A percentile compares a stretch with the other conserved stretches of the same genome.
These are phyloP conservation scores for Antheraea assamensis DNA, from an alignment of 2,888 invertebrate genomes.

Conservation along the genomic window DNA sequence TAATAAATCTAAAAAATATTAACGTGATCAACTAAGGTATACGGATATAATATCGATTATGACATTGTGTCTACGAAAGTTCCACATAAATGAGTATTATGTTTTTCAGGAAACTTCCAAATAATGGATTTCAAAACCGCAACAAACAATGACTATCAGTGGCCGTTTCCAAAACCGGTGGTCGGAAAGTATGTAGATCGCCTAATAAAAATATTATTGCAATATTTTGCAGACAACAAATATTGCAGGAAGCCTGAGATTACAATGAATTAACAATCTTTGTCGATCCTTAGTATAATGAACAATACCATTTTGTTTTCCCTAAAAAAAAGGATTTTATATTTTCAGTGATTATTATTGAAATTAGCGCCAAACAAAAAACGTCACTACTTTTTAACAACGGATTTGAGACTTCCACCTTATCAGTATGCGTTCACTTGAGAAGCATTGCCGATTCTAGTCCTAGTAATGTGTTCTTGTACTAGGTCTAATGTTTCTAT, in stretches of 20 bases:
- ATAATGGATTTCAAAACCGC: slow-evolving; percentile 76
- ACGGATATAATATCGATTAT: slow-evolving; percentile 21
- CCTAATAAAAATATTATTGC: slow-evolving; percentile 25
- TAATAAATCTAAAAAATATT: slow-evolving; percentile 75
- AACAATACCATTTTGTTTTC: too few relatives aligned
- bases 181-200: slow-evolving; percentile 71
- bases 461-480: too few relatives aligned
- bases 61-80: background rate
- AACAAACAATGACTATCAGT: slow-evolving; percentile 78
- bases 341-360: too few relatives aligned
- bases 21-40: slow-evolving; percentile 58
- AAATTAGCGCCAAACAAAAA: too few relatives aligned
- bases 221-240: background rate
- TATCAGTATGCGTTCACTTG: too few relatives aligned
- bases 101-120: slow-evolving; percentile 12
- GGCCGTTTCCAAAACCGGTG: slow-evolving; percentile 83
- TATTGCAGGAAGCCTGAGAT: background rate
- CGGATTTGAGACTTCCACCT: too few relatives aligned
- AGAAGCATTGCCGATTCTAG: too few relatives aligned
- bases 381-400: too few relatives aligned
- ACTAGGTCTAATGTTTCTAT: too few relatives aligned
- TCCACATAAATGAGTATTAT: background rate
- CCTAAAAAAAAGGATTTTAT: too few relatives aligned
- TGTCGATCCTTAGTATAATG: too few relatives aligned
- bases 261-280: background rate